Evolutionary conservation across 2,888 invertebrate species (phyloP).

Genomic region (Oligia latruncula): DNA sequence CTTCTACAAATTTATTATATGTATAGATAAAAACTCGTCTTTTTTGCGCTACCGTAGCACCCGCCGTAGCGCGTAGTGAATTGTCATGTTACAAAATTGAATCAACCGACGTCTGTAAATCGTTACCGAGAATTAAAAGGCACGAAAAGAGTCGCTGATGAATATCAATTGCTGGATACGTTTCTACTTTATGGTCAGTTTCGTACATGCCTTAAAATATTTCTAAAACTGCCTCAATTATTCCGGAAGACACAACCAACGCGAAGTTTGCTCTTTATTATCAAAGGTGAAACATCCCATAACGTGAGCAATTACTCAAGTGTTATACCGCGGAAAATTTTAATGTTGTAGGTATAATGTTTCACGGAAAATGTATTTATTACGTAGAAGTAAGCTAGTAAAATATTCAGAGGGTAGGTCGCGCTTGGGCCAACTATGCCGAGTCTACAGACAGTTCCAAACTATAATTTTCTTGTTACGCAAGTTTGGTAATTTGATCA

Average conservation of each 20-base stretch:
- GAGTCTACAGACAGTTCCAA: slow-evolving; percentile 21
- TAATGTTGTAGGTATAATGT: slow-evolving; percentile 10
- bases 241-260: not conserved
- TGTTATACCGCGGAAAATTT: slow-evolving; percentile 35
- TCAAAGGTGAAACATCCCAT: slow-evolving; percentile 34
- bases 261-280: slow-evolving; percentile 37
- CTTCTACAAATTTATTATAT: too few relatives aligned
- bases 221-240: not conserved
- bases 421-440: slow-evolving; percentile 38
- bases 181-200: not conserved
- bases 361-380: slow-evolving; percentile 34
- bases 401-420: slow-evolving; percentile 57
- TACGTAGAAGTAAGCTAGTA: slow-evolving; percentile 34
- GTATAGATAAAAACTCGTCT: not conserved
- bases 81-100: not conserved
- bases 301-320: slow-evolving; percentile 24
- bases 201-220: not conserved
- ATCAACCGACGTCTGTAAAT: not conserved
- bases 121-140: not conserved
- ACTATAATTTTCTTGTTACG: slow-evolving; percentile 50
- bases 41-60: not conserved
- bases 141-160: not conserved
- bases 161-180: not conserved
- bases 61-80: not conserved
- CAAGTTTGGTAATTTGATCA: slow-evolving; percentile 49